Evolutionary conservation across 2,113 vertebrate genomes (phyloP).

Genomic region (Ailurus styani): DNA sequence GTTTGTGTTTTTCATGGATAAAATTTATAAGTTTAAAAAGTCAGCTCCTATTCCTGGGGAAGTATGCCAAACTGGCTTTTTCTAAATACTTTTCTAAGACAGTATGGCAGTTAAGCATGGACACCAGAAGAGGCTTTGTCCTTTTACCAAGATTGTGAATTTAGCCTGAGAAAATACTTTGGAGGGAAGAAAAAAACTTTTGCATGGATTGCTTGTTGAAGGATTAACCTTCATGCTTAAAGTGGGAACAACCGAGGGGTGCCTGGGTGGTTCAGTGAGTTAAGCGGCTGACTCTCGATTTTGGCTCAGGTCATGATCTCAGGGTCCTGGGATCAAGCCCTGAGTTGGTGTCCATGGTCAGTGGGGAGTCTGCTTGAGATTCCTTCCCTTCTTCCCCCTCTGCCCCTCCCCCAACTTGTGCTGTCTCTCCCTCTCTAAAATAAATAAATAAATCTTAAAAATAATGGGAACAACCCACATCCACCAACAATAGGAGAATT

Average conservation of each 20-base stretch:
- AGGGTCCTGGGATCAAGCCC: not conserved
- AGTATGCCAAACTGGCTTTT: conserved; percentile 22
- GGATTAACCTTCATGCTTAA: not conserved
- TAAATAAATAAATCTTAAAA: not conserved
- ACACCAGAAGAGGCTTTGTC: not conserved
- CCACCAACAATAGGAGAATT: not conserved
- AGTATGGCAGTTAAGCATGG: conserved; percentile 17
- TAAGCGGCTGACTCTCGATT: not conserved
- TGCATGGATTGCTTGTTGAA: not conserved
- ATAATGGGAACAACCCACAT: not conserved
- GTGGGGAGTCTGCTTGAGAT: not conserved
- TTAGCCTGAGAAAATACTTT: not conserved
- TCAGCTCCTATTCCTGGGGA: not conserved
- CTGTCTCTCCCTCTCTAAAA: not conserved
- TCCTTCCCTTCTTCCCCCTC: not conserved
- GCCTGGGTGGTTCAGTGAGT: not conserved
- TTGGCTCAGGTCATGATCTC: not conserved
- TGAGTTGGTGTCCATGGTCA: not conserved
- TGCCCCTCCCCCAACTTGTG: not conserved
- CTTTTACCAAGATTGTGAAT: not conserved
- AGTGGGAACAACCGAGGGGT: not conserved
- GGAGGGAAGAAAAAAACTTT: not conserved
- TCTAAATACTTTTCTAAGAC: conserved; percentile 41
- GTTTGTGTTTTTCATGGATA: not conserved
- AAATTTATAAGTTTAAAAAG: conserved; percentile 15